A percentile compares a stretch with the other conserved stretches of the same genome.
These are phyloP conservation scores for Isotomurus palustris DNA, from an alignment of 2,888 invertebrate species.

Conservation along the genomic window DNA sequence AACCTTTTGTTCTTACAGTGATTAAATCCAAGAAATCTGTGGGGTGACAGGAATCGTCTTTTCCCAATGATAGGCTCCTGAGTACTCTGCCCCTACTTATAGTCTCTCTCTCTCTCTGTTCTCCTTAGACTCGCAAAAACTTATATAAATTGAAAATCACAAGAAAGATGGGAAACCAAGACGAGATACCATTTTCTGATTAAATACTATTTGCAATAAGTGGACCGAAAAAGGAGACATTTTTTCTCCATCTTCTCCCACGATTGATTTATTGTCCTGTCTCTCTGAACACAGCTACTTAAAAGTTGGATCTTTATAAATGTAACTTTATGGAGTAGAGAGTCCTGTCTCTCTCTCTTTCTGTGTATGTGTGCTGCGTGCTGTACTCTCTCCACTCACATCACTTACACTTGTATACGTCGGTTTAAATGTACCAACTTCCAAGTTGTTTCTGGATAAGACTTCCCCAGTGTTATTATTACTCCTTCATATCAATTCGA, in stretches of 20 bases:
- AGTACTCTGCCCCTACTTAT: neutral
- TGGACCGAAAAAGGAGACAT: constrained; percentile 39
- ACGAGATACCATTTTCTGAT: constrained; percentile 33
- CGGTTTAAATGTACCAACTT: too few relatives aligned
- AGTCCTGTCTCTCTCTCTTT: too few relatives aligned
- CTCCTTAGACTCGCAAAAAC: neutral
- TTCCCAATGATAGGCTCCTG: constrained; percentile 1
- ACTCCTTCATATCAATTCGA: too few relatives aligned
- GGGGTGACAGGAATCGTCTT: constrained; percentile 11
- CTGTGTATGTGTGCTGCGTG: too few relatives aligned
- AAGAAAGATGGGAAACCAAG: constrained; percentile 23
- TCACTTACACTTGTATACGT: too few relatives aligned
- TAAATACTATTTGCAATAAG: constrained; percentile 43
- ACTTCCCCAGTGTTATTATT: too few relatives aligned
- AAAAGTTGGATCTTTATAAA: too few relatives aligned
- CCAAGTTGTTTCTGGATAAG: too few relatives aligned
- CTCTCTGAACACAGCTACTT: too few relatives aligned
- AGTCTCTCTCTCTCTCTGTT: neutral
- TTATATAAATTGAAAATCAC: constrained; percentile 14
- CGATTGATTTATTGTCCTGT: constrained; percentile 41
- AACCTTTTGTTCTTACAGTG: constrained; percentile 9
- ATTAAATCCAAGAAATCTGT: constrained; percentile 12
- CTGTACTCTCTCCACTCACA: too few relatives aligned
- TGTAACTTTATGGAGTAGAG: too few relatives aligned
- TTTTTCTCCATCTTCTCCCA: constrained; percentile 27